Conservation (phyloP, 2,888 invertebrate genomes). For the Sesamia inferens region DNA sequence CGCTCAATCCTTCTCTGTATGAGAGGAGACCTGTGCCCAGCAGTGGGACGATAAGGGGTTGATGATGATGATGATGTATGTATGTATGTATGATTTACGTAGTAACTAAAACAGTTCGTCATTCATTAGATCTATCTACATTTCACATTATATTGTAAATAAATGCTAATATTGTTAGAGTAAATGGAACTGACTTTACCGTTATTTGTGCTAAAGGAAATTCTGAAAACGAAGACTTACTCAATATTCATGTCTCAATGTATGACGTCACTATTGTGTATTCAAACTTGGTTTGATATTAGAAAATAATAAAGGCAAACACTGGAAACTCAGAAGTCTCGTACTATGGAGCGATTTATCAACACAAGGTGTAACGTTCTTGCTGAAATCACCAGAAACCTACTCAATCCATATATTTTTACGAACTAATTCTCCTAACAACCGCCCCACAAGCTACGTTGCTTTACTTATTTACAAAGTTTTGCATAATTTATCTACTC, state of each 20-base stretch:
- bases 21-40: no score
- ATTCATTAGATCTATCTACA: constrained; percentile 43
- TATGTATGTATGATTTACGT: no score
- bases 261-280: constrained; percentile 30
- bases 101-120: constrained; percentile 18
- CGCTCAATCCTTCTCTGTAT: no score
- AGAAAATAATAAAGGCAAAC: constrained; percentile 34
- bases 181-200: neutral
- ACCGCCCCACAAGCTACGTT: neutral
- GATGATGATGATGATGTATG: no score
- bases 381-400: neutral
- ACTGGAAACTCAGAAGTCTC: constrained; percentile 14
- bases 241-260: constrained; percentile 35
- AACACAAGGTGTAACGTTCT: neutral
- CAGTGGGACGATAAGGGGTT: no score
- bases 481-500: constrained; percentile 7
- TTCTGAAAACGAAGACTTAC: constrained; percentile 34
- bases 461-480: neutral
- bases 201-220: constrained; percentile 29
- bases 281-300: constrained; percentile 20
- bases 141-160: constrained; percentile 43
- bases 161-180: constrained; percentile 30
- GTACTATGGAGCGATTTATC: neutral
- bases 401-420: neutral
- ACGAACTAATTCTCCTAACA: neutral